A percentile compares a stretch with the other conserved stretches of the same genome.
phyloP scores from a whole-genome alignment of 2,888 invertebrate genomes.

The Caenorhabditis afra region DNA sequence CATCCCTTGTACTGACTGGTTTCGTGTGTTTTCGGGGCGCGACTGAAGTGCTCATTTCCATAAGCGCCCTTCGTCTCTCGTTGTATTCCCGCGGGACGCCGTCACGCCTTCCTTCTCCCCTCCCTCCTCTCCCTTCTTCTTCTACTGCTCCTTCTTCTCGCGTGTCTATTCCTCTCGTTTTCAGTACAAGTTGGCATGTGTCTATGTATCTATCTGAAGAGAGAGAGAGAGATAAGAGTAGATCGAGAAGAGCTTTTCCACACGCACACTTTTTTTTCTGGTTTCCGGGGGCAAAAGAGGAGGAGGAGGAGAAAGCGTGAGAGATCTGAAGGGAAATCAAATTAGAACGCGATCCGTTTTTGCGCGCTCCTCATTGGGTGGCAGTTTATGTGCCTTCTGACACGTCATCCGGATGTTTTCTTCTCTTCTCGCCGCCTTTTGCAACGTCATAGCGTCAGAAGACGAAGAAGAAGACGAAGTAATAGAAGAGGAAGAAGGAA shows the following conservation, averaged over 20 bases:
- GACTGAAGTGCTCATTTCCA: not conserved
- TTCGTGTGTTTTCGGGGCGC: not conserved
- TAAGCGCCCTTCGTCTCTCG: conserved; percentile 5
- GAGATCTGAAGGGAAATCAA: not conserved
- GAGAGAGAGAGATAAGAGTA: conserved; percentile 13
- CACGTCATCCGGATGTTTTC: not conserved
- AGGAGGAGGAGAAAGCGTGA: too few relatives aligned
- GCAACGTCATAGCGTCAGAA: not conserved
- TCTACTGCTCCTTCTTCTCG: conserved; percentile 22
- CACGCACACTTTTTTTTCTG: conserved; percentile 18
- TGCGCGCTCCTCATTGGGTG: too few relatives aligned
- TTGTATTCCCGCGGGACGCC: conserved; percentile 36
- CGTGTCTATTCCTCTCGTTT: not conserved
- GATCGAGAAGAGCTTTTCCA: conserved; percentile 3
- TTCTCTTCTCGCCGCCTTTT: not conserved
- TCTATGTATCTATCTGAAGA: too few relatives aligned
- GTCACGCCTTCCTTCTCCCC: not conserved
- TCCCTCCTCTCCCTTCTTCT: conserved; percentile 16
- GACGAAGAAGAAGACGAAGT: too few relatives aligned
- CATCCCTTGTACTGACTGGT: not conserved
- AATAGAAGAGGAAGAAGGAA: too few relatives aligned
- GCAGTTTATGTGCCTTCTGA: not conserved
- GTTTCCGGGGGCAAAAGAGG: conserved; percentile 5
- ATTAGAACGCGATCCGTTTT: not conserved
- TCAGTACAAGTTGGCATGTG: too few relatives aligned